Base-by-base conservation (phyloP, 92 coral and sea anemone species). In the Heteractis magnifica region DNA sequence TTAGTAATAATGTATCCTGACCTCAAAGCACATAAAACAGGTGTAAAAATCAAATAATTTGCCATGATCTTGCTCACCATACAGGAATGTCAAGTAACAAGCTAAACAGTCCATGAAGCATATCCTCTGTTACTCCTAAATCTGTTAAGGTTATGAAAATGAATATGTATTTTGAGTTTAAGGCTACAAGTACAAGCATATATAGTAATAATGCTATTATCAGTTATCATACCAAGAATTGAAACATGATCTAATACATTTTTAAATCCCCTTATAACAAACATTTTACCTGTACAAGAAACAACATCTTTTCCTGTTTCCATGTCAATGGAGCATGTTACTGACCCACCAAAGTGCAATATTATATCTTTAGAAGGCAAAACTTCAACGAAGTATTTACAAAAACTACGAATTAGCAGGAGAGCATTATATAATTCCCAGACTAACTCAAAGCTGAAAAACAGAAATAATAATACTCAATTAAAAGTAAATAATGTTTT, bases 391-490 rank as follows among this genome's bases (percentile, higher is more conserved):
- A 95, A 95, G 81, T 91, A 95, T 88, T 95, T 95, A 71, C 91
- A 92, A 82, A 95, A 95, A 87, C 98, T 92, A 51, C 98, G 94
- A 56, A 91, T 94, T 8, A 95, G 92, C 59, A 95, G 84, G 75
- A 95, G 84, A 51, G 98, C 97, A 89, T 95, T 95, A 84, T 93
- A 94, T 75, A 88, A 84, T 75, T 93, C 95, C 92, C 89, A 90
- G 2, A 87, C 86, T 68, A 89, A 83, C 77, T 92, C 91, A 49
- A 85, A 76, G 77, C 98, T 95, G 83, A 55, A 84, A 91, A 16
- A 58, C 2, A 76, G n/a, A 52, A 81, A 3, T 49, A 48, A 73
- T 19, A 56, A 41, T 51, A 50, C 65, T 52, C 20, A 72, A 21
- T 74, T 34, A 34, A 34, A 34, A 34, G 44, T 34, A 34, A 34